Conservation (phyloP, 2,113 vertebrate genomes). For the Bujurquina vittata region DNA sequence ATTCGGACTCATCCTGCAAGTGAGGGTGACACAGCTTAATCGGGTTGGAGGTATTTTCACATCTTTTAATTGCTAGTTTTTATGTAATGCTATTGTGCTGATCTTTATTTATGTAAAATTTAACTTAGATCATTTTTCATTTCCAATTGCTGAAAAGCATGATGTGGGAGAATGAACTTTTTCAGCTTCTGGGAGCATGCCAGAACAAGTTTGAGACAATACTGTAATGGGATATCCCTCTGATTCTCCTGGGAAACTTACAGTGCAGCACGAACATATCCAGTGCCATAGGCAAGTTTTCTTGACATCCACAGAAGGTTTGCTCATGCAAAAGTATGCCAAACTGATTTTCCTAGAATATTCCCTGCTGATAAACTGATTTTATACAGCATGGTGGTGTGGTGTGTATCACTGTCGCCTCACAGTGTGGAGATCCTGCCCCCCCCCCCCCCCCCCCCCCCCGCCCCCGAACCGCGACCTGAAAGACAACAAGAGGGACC, state of each 20-base stretch:
- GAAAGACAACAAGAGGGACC: too few relatives aligned
- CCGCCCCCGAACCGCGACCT: too few relatives aligned
- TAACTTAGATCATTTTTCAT: not conserved
- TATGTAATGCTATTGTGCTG: not conserved
- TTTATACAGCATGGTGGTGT: not conserved
- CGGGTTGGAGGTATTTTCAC: not conserved
- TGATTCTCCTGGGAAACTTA: not conserved
- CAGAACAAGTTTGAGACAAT: not conserved
- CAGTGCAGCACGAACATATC: not conserved
- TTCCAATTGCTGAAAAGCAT: not conserved
- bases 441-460: not conserved
- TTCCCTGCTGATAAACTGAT: not conserved
- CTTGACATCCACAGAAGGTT: not conserved
- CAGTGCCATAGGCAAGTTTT: not conserved
- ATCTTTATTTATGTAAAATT: not conserved
- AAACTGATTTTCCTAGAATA: not conserved
- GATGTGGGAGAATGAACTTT: not conserved
- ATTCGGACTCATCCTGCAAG: conserved; percentile 1
- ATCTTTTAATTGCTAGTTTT: not conserved
- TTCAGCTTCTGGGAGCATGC: not conserved
- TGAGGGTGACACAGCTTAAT: not conserved
- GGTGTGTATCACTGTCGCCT: not conserved
- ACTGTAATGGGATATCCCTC: not conserved
- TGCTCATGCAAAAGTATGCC: not conserved
- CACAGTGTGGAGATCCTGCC: not conserved